Percentiles rank a stretch among this genome's conserved stretches.
phyloP scores from a whole-genome alignment of 2,113 vertebrate genomes.

The Cavia aperea region DNA sequence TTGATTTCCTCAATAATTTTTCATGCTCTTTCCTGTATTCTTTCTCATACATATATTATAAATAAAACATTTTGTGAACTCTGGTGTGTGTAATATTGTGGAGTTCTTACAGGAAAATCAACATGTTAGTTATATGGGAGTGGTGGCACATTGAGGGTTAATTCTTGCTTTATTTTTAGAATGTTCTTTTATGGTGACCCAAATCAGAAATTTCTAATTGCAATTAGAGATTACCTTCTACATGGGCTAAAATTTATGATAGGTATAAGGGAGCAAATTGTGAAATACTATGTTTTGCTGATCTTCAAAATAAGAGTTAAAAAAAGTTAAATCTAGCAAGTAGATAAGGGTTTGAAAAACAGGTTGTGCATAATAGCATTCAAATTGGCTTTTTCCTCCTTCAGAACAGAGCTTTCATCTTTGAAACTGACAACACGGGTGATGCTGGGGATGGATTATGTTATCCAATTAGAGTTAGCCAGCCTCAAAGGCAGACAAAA shows the following conservation, averaged over 20 bases:
- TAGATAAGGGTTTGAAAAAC: background rate
- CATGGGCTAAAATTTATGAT: background rate
- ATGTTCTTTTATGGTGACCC: background rate
- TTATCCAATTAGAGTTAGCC: slow-evolving; percentile 44
- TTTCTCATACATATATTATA: background rate
- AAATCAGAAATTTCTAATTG: background rate
- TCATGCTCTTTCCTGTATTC: background rate
- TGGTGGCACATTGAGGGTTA: background rate
- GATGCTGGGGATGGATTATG: background rate
- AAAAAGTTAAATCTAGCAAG: background rate
- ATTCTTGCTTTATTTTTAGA: background rate
- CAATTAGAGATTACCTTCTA: background rate
- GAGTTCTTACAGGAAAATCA: background rate
- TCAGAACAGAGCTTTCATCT: background rate
- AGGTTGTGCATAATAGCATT: background rate
- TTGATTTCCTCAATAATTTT: background rate
- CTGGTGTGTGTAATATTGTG: background rate
- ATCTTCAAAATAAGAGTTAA: background rate
- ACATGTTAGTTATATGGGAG: background rate
- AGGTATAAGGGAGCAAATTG: background rate
- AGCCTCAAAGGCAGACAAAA: slow-evolving; percentile 21
- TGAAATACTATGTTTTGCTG: background rate
- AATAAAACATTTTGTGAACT: background rate
- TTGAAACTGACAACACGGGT: background rate
- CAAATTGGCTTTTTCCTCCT: background rate